Evolutionary conservation across 1,140 invertebrate genomes (phyloP), one percentile per base, ranked within the genome.

Genomic region (Patella vulgata): DNA sequence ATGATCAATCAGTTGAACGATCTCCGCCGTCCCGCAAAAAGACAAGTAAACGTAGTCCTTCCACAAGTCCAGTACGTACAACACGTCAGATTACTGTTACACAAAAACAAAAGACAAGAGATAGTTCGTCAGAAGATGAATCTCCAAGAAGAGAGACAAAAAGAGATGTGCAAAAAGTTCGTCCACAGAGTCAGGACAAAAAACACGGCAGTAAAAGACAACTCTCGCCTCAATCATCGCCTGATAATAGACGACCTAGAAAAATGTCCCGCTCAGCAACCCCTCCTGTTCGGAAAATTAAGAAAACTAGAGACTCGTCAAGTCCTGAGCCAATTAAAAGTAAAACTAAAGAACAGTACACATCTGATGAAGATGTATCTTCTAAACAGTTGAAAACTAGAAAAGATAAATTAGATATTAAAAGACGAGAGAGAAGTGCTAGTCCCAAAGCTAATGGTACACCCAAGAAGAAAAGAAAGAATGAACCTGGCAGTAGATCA

Each of bases 401-500:
- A 36, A 33, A 62, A 40, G 50, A 63, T 27, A 43, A 59, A 36
- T 17, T 19, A 9, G 1, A 31, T 19, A 17, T 47, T 12, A 40
- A 36, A 30, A 46, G 39, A 21, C 33, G 28, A 17, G 57, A 59
- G 23, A 28, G 25, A 8, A 40, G n/a, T 30, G 14, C 28, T 1
- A 58, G 42, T 46, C 25, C 21, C 19, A 12, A 31, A 5, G 21
- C 39, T 12, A 57, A 61, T 48, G 59, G 48, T 9, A 57, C 28
- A 31, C 25, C 36, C 21, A 46, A 25, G 19, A 57, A 50, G 36
- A 21, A 36, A 17, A 36, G 28, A 12, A 67, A 61, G 40, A 50
- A 46, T 6, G 51, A 31, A 12, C 28, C 54, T 39, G 52, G n/a
- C 44, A 70, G 68, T 65, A 55, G 54, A 12, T 70, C 68, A 40